phyloP scores from a whole-genome alignment of 2,113 vertebrate genomes.

The Tragulus kanchil region DNA sequence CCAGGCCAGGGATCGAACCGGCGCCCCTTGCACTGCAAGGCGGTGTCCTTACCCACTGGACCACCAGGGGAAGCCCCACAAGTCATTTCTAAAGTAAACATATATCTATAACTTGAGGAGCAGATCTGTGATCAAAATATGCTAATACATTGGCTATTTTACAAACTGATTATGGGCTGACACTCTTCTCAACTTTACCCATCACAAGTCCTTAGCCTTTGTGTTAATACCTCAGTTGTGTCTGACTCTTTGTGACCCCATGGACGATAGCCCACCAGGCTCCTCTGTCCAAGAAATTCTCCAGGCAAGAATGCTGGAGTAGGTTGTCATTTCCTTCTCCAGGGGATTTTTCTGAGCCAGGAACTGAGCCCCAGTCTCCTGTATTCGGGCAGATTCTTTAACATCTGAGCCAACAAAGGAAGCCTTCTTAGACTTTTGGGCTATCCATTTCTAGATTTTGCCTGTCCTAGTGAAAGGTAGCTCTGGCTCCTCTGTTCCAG shows the following conservation, averaged over 20 bases:
- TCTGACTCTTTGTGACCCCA: neutral
- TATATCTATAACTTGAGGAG: neutral
- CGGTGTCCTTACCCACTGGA: too few species aligned
- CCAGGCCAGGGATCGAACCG: too few species aligned
- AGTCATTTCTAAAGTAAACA: conserved; percentile 2
- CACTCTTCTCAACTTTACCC: neutral
- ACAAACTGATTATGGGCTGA: neutral
- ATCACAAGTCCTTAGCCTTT: neutral
- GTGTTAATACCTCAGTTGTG: neutral
- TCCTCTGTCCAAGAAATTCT: neutral
- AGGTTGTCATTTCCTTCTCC: neutral
- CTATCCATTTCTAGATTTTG: neutral
- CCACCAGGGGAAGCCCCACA: neutral
- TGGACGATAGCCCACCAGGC: neutral
- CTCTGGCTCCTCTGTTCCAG: neutral
- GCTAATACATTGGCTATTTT: neutral
- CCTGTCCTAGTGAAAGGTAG: neutral
- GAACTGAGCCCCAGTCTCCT: neutral
- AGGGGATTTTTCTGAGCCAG: neutral
- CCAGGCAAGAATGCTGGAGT: neutral
- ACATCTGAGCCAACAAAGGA: neutral
- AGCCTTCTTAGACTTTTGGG: neutral
- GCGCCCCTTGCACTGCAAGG: too few species aligned
- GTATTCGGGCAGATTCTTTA: neutral
- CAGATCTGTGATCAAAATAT: neutral